Percentiles rank a stretch among this genome's conserved stretches.
Conservation (phyloP, 2,888 invertebrate genomes). For the Trilocha varians region DNA sequence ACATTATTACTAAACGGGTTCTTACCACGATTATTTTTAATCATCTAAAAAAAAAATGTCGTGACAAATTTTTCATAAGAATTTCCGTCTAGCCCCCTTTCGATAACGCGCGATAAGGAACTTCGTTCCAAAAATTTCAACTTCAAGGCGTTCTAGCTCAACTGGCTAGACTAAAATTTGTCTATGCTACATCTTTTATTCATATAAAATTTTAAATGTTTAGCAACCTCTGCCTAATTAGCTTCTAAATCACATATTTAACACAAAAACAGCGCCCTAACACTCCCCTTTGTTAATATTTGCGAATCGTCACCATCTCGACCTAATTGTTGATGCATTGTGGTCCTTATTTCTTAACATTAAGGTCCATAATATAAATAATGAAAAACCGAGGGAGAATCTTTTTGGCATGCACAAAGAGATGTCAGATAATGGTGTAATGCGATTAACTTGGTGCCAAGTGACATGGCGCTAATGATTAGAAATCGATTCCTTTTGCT, state of each 20-base stretch:
- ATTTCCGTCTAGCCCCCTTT: too few species aligned
- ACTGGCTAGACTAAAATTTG: too few species aligned
- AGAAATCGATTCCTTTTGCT: slow-evolving; percentile 31
- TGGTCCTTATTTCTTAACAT: slow-evolving; percentile 17
- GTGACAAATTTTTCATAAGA: too few species aligned
- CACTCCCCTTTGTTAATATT: slow-evolving; percentile 54
- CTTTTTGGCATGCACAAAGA: slow-evolving; percentile 50
- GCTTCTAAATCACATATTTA: slow-evolving; percentile 1
- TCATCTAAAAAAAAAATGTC: too few species aligned
- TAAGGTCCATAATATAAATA: slow-evolving; percentile 21
- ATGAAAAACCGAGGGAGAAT: slow-evolving; percentile 17
- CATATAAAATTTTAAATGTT: too few species aligned
- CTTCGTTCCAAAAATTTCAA: too few species aligned
- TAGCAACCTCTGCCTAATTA: not conserved
- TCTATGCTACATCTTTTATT: too few species aligned
- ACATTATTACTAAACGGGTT: too few species aligned
- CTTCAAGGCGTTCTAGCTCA: too few species aligned
- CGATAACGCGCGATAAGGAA: too few species aligned
- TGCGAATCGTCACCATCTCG: slow-evolving; percentile 45
- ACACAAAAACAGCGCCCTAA: slow-evolving; percentile 4
- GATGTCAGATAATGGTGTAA: slow-evolving; percentile 58
- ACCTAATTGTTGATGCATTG: slow-evolving; percentile 15
- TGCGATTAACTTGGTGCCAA: slow-evolving; percentile 62
- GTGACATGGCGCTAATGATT: slow-evolving; percentile 65
- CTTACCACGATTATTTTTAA: too few species aligned